A percentile compares a stretch with the other conserved stretches of the same genome.
phyloP scores from a whole-genome alignment of 2,797 vertebrate genomes.

The Ctenopoma kingsleyae region DNA sequence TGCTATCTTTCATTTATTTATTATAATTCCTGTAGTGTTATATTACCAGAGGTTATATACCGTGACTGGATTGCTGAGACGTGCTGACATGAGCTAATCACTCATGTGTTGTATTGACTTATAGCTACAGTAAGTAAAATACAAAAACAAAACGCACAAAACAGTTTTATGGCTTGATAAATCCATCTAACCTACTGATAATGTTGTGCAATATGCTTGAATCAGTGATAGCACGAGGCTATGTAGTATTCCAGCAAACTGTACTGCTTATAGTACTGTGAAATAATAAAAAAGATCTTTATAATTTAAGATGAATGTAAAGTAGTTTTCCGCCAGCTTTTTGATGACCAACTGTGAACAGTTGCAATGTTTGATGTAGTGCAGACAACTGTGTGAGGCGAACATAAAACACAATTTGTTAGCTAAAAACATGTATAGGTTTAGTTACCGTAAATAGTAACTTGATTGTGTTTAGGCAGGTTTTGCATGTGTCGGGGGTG shows the following conservation, averaged over 20 bases:
- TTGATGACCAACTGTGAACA: neutral
- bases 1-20: constrained; percentile 53
- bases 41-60: constrained; percentile 35
- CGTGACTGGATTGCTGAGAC: neutral
- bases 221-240: neutral
- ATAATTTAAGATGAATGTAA: too few relatives aligned
- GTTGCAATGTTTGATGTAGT: too few relatives aligned
- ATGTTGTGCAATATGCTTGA: too few relatives aligned
- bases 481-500: neutral
- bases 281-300: too few relatives aligned
- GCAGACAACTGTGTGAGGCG: neutral
- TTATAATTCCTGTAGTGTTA: constrained; percentile 36
- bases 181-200: too few relatives aligned
- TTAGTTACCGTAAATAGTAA: neutral
- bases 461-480: neutral
- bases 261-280: neutral
- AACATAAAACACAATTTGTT: neutral
- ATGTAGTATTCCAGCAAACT: neutral
- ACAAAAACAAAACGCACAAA: neutral
- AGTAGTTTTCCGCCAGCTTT: neutral
- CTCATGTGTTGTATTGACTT: neutral
- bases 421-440: neutral
- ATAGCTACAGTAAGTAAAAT: neutral
- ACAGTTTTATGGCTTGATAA: neutral
- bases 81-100: neutral